Base-by-base conservation (phyloP, 2,113 vertebrate species). In the Eupsittula cactorum region DNA sequence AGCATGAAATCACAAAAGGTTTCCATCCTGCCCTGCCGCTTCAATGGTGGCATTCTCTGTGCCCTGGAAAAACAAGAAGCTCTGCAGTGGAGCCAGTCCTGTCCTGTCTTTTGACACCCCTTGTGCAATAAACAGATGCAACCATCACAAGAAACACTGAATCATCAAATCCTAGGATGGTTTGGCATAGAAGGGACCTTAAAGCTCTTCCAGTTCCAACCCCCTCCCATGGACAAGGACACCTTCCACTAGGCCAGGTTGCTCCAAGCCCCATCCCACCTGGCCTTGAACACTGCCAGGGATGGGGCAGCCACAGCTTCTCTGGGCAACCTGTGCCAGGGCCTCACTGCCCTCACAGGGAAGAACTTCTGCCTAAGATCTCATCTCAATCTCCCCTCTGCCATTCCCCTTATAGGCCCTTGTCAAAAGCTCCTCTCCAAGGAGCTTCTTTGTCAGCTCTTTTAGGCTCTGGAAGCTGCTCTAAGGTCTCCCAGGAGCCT, bases 151-250 rank as follows among this genome's bases (percentile, higher is more conserved):
- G 35, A 63, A 39, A 16, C 27, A 57, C 1, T 6, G 18, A 19
- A 33, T 17, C 53, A 14, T 3, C 0, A 20, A 12, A 19, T 39
- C 20, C 8, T 15, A 10, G 17, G 14, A 1, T 2, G 23, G 10
- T 9, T 24, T 65, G 42, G 20, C 16, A 21, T 0, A 60, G n/a
- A 10, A 41, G 41, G 19, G 35, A 3, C 59, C 29, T 14, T 4
- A 13, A 2, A 64, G 9, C 0, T 0, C 29, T 5, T 2, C 28
- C 4, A 5, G 6, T 28, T 2, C 9, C 33, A 14, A 6, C 9
- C 16, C 37, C 16, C 29, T 7, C 20, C 73, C 10, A 0, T 1
- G 6, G 13, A 16, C 74, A 79, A 46, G 55, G 55, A 53, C 74
- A 33, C 6, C 74, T 63, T 1, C 55, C 15, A 23, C 64, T 13